Evolutionary conservation across 2,888 invertebrate species (phyloP).

Genomic region (Stenodema calcarata): DNA sequence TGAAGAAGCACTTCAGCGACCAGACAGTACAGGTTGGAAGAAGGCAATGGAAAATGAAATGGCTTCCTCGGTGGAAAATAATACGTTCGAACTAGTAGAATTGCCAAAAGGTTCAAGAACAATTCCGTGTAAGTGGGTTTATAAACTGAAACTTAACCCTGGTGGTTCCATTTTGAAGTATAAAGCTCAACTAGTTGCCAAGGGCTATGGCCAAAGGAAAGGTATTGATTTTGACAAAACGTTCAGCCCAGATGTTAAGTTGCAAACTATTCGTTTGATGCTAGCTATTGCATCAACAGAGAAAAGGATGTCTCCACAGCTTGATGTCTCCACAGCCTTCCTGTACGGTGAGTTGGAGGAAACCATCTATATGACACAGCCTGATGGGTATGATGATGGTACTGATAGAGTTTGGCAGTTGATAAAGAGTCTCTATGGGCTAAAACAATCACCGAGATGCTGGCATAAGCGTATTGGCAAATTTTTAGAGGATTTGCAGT

Average conservation of each 20-base stretch:
- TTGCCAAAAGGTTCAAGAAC: too few relatives aligned
- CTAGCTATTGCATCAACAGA: conserved; percentile 23
- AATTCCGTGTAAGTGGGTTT: too few relatives aligned
- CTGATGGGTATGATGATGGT: conserved; percentile 14
- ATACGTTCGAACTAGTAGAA: too few relatives aligned
- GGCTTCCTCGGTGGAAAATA: too few relatives aligned
- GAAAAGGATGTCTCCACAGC: conserved; percentile 17
- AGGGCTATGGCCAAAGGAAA: too few relatives aligned
- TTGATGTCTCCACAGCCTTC: conserved; percentile 43
- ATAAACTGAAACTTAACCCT: conserved; percentile 6
- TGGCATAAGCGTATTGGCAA: not conserved
- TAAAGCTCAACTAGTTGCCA: not conserved
- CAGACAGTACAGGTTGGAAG: too few relatives aligned
- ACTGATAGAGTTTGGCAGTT: conserved; percentile 33
- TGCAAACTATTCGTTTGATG: conserved; percentile 11
- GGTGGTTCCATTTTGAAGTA: conserved; percentile 19
- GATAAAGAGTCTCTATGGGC: too few relatives aligned
- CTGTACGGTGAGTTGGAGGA: too few relatives aligned
- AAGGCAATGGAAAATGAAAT: too few relatives aligned
- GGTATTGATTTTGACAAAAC: conserved; percentile 6
- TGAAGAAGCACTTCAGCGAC: too few relatives aligned
- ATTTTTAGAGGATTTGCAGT: too few relatives aligned
- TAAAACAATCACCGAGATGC: conserved; percentile 34
- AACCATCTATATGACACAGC: conserved; percentile 38
- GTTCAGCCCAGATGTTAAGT: conserved; percentile 8